Percentiles rank a stretch among this genome's conserved stretches.
Conservation (phyloP, 1,140 invertebrate species). For the Drosophila lowei region DNA sequence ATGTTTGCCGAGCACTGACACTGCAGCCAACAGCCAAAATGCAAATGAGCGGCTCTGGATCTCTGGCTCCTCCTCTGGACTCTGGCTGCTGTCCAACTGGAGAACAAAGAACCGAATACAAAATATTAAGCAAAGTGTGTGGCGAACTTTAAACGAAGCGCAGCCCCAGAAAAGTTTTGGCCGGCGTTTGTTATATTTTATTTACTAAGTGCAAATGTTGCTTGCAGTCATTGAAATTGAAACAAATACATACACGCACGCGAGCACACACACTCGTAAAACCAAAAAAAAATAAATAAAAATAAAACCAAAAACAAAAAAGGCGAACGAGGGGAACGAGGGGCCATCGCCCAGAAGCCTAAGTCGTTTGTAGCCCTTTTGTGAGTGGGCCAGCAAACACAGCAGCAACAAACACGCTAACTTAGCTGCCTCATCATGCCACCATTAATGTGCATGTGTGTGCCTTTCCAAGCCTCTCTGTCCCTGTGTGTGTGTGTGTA, state of each 20-base stretch:
- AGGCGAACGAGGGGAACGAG: conserved; percentile 22
- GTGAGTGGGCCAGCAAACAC: conserved; percentile 64
- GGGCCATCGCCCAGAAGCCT: conserved; percentile 37
- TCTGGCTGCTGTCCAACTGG: conserved; percentile 38
- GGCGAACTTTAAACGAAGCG: conserved; percentile 51
- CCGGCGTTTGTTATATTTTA: conserved; percentile 77
- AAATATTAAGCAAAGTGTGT: conserved; percentile 23
- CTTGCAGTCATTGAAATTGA: conserved; percentile 81
- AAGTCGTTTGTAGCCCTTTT: conserved; percentile 79
- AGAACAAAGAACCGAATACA: conserved; percentile 8
- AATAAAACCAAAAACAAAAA: conserved; percentile 33
- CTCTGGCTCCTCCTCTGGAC: conserved; percentile 10
- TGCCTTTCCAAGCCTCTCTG: neutral
- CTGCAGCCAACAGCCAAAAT: conserved; percentile 39
- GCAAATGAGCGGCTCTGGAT: conserved; percentile 59
- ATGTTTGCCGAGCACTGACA: conserved; percentile 18
- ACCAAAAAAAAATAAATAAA: conserved; percentile 13
- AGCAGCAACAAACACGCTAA: conserved; percentile 54
- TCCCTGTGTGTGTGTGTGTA: conserved; percentile 39
- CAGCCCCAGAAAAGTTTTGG: conserved; percentile 40
- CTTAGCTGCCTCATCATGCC: conserved; percentile 76
- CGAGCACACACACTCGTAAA: conserved; percentile 42
- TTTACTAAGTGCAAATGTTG: conserved; percentile 81
- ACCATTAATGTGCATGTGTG: conserved; percentile 66
- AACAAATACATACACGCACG: conserved; percentile 66